phyloP scores from a whole-genome alignment of 2,888 invertebrate species.

The Glyphotaelius pellucidus region DNA sequence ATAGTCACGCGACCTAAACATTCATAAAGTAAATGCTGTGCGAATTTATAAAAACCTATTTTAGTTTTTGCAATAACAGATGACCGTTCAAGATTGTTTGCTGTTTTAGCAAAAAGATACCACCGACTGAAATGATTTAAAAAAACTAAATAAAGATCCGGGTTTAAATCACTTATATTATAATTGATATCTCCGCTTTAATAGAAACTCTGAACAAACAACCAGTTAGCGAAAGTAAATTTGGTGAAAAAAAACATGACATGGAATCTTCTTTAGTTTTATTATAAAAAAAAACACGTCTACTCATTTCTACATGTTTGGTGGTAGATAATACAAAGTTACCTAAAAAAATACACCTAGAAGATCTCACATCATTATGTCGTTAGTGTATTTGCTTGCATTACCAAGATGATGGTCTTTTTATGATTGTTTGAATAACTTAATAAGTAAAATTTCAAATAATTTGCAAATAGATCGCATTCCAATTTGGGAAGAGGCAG shows the following conservation, averaged over 20 bases:
- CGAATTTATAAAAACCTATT: no score
- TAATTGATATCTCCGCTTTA: background rate
- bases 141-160: background rate
- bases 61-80: no score
- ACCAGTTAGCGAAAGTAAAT: background rate
- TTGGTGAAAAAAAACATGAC: background rate
- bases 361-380: background rate
- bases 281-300: background rate
- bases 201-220: background rate
- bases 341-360: background rate
- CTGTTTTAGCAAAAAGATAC: background rate
- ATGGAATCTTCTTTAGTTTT: background rate
- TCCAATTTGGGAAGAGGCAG: no score
- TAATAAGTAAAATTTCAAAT: no score
- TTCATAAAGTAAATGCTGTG: no score
- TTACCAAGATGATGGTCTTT: background rate
- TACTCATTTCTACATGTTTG: background rate
- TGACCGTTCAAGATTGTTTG: background rate
- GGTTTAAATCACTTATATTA: background rate
- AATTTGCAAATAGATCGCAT: no score
- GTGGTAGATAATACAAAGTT: background rate
- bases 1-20: no score
- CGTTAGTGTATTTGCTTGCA: background rate
- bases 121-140: background rate
- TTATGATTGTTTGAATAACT: no score